These are phyloP conservation scores for Chaetophractus vellerosus DNA, from an alignment of 2,797 vertebrate species.

Conservation along the genomic window DNA sequence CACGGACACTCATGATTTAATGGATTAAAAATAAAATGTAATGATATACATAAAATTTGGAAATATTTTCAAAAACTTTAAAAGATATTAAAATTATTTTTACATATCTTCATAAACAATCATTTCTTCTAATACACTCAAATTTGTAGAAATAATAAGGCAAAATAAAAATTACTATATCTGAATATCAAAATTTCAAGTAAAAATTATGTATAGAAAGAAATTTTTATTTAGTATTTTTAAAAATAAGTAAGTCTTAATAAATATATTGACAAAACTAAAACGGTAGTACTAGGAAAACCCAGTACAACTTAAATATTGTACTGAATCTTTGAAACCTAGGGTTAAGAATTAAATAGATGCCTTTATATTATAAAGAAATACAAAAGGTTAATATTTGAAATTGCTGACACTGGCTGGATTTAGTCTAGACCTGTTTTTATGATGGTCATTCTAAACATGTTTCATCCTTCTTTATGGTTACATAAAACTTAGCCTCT, in stretches of 20 bases:
- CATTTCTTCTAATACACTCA: not conserved
- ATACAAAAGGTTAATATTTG: no score
- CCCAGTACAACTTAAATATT: no score
- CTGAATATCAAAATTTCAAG: not conserved
- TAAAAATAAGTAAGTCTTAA: not conserved
- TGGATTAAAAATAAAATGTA: slow-evolving; percentile 25
- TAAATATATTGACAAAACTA: not conserved
- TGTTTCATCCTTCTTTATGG: no score
- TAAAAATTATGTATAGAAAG: slow-evolving; percentile 25
- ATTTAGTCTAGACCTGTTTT: no score
- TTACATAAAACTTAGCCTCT: no score
- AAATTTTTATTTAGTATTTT: not conserved
- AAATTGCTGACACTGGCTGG: no score
- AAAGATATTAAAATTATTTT: not conserved
- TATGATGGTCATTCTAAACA: no score
- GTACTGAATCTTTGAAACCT: no score
- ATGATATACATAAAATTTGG: not conserved
- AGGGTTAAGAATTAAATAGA: no score
- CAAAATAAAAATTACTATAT: slow-evolving; percentile 1
- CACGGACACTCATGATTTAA: not conserved
- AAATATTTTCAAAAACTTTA: not conserved
- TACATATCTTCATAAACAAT: slow-evolving; percentile 9
- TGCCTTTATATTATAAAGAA: no score
- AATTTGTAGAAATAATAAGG: not conserved
- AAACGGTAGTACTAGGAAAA: not conserved